Percentiles rank a stretch among this genome's conserved stretches.
Evolutionary conservation across 2,797 vertebrate genomes (phyloP).

Genomic region (Brachymystax lenok): DNA sequence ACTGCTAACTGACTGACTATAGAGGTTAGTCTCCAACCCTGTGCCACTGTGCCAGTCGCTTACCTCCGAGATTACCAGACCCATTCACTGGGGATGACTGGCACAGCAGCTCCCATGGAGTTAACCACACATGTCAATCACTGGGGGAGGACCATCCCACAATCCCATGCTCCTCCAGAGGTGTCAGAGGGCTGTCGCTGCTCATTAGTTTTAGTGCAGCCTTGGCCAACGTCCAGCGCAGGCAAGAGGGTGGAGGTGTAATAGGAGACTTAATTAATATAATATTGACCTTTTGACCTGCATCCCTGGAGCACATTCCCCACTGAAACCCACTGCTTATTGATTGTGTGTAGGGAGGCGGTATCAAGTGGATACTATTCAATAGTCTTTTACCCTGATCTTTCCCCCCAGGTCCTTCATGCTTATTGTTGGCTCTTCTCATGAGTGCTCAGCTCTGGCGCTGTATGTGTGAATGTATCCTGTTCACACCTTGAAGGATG

Average conservation of each 20-base stretch:
- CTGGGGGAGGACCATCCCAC: constrained; percentile 11
- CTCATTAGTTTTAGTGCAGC: constrained; percentile 68
- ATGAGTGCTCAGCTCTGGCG: constrained; percentile 7
- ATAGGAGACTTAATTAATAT: constrained; percentile 70
- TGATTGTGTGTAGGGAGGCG: constrained; percentile 16
- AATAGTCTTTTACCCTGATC: no score
- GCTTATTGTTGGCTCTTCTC: neutral
- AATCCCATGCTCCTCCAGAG: constrained; percentile 37
- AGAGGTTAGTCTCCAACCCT: constrained; percentile 25
- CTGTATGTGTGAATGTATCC: constrained; percentile 13
- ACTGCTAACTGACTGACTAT: constrained; percentile 9
- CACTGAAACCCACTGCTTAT: constrained; percentile 1
- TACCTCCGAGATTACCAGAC: constrained; percentile 14
- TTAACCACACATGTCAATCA: constrained; percentile 20
- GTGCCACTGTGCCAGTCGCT: constrained; percentile 27
- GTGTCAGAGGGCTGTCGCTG: constrained; percentile 49
- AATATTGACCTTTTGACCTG: constrained; percentile 43
- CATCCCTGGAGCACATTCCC: neutral
- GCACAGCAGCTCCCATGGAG: constrained; percentile 23
- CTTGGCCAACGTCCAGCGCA: constrained; percentile 61
- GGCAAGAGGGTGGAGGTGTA: no score
- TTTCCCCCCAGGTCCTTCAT: neutral
- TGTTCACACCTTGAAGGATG: constrained; percentile 19
- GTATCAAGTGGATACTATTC: constrained; percentile 9
- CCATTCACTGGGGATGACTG: neutral